Percentiles rank a stretch among this genome's conserved stretches.
Evolutionary conservation across 2,797 vertebrate species (phyloP).

Genomic region (Karalla daura): DNA sequence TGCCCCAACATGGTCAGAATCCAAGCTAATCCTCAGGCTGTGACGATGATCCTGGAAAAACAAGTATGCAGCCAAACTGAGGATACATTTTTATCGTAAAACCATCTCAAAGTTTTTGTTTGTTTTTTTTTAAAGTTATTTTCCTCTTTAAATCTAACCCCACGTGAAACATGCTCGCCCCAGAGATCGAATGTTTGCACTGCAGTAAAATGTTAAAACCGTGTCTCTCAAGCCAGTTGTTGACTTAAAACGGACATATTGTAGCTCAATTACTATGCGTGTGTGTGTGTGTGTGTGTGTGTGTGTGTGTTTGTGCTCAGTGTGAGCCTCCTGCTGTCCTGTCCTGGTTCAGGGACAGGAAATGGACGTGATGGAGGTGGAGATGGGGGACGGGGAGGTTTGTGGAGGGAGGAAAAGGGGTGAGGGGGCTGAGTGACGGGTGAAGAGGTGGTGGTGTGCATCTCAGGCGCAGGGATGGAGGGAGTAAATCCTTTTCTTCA

Average conservation of each 20-base stretch:
- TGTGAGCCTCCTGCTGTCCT: not conserved
- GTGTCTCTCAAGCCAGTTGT: not conserved
- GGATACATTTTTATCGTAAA: too few species aligned
- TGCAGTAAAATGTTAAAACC: not conserved
- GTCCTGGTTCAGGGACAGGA: slow-evolving; percentile 1
- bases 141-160: not conserved
- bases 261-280: not conserved
- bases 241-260: not conserved
- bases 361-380: slow-evolving; percentile 38
- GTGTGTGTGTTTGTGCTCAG: not conserved
- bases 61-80: too few species aligned
- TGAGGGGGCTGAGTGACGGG: slow-evolving; percentile 60
- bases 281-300: too few species aligned
- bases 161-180: not conserved
- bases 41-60: too few species aligned
- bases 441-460: slow-evolving; percentile 59
- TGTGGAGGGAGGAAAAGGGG: slow-evolving; percentile 10
- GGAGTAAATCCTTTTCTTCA: slow-evolving; percentile 87
- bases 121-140: not conserved
- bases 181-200: slow-evolving; percentile 1
- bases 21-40: too few species aligned
- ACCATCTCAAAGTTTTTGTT: too few species aligned
- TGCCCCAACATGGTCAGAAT: too few species aligned
- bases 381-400: slow-evolving; percentile 15
- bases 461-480: slow-evolving; percentile 71